Base-by-base conservation (phyloP, 2,113 vertebrate genomes). In the Blennius ocellaris region DNA sequence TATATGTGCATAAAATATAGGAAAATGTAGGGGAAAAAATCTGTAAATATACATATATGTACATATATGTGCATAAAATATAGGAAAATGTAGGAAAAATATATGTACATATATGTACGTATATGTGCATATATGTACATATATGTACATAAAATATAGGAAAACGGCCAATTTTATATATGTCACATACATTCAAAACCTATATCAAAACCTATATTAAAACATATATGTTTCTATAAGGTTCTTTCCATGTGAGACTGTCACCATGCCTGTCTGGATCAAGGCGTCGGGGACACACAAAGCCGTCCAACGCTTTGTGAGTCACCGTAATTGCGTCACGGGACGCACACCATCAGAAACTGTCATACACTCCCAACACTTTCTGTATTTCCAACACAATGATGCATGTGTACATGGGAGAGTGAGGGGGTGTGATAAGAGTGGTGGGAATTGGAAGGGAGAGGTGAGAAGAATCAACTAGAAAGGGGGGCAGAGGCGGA, bases 191-290 rank as follows among this genome's bases (percentile, higher is more conserved):
- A n/a, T n/a, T n/a, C n/a, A n/a, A n/a, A n/a, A n/a, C n/a, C n/a
- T n/a, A n/a, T n/a, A n/a, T n/a, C n/a, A n/a, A n/a, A n/a, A n/a
- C n/a, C n/a, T n/a, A n/a, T n/a, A n/a, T n/a, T n/a, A n/a, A n/a
- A n/a, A n/a, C n/a, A n/a, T n/a, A n/a, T n/a, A n/a, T n/a, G n/a
- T n/a, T n/a, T n/a, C n/a, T n/a, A n/a, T n/a, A n/a, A n/a, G n/a
- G n/a, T n/a, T n/a, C n/a, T n/a, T n/a, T n/a, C n/a, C n/a, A n/a
- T 78, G 63, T 60, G 52, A 76, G 52, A 73, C 72, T 74, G 41
- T 67, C 67, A 87, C 85, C 75, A 53, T 45, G 57, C 73, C 77
- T 36, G 16, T 47, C 47, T 58, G 45, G 64, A 80, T 73, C 47
- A 58, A 65, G 41, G 55, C 78, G 57, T 82, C 61, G 55, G 21